phyloP scores from a whole-genome alignment of 2,113 vertebrate species.

The Struthidea cinerea region DNA sequence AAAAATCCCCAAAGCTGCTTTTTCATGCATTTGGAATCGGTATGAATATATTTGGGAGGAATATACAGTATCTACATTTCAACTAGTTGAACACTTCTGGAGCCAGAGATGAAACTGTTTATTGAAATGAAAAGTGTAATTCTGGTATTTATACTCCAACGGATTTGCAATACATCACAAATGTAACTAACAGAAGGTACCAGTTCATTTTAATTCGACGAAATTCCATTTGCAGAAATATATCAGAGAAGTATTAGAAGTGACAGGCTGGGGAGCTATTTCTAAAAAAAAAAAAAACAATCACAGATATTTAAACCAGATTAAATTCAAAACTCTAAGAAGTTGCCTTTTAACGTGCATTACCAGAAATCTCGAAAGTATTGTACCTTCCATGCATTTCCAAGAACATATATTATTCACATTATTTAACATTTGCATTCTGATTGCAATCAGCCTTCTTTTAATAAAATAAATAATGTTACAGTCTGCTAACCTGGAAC shows the following conservation, averaged over 20 bases:
- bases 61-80: not conserved
- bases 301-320: not conserved
- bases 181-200: not conserved
- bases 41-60: not conserved
- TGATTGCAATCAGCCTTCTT: constrained; percentile 62
- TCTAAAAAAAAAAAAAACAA: not conserved
- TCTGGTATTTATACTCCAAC: constrained; percentile 22
- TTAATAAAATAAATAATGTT: constrained; percentile 46
- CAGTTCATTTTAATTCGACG: not conserved
- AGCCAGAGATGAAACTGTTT: not conserved
- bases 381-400: not conserved
- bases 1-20: not conserved
- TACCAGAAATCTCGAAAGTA: not conserved
- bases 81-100: not conserved
- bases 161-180: not conserved
- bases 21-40: not conserved
- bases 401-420: not conserved
- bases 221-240: constrained; percentile 32
- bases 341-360: not conserved
- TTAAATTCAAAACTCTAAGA: not conserved
- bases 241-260: constrained; percentile 1
- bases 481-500: not conserved
- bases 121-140: not conserved
- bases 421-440: constrained; percentile 16
- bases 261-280: not conserved